Conservation (phyloP, 2,888 invertebrate genomes). For the Zele albiditarsus region DNA sequence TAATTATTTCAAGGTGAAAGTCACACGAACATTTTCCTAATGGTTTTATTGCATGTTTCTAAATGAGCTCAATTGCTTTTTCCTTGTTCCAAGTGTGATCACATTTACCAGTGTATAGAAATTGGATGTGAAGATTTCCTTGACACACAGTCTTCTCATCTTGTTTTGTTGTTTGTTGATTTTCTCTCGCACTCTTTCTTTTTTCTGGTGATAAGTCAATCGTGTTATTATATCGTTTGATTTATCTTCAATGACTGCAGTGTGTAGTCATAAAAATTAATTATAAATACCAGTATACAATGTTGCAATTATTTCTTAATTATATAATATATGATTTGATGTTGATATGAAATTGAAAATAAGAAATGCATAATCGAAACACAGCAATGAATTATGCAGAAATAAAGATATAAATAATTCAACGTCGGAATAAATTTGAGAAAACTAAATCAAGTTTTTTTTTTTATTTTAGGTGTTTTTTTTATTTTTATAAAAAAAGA, state of each 20-base stretch:
- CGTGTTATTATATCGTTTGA: background rate
- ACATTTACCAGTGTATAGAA: background rate
- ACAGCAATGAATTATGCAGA: background rate
- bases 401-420: background rate
- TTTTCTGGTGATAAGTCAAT: background rate
- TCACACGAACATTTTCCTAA: background rate
- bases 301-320: background rate
- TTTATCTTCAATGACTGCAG: background rate
- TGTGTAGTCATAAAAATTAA: background rate
- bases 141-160: background rate
- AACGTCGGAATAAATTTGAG: background rate
- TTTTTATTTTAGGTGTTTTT: background rate
- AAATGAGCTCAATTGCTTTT: constrained; percentile 17
- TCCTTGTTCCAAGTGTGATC: background rate
- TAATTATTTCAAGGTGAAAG: constrained; percentile 29
- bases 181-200: background rate
- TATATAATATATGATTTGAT: background rate
- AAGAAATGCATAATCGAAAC: background rate
- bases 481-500: constrained; percentile 7
- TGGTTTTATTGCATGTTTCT: background rate
- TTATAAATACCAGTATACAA: background rate
- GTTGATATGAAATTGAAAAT: background rate
- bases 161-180: background rate
- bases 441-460: background rate
- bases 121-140: background rate